Evolutionary conservation across 2,113 vertebrate genomes (phyloP).

Genomic region (Neomonachus schauinslandi): DNA sequence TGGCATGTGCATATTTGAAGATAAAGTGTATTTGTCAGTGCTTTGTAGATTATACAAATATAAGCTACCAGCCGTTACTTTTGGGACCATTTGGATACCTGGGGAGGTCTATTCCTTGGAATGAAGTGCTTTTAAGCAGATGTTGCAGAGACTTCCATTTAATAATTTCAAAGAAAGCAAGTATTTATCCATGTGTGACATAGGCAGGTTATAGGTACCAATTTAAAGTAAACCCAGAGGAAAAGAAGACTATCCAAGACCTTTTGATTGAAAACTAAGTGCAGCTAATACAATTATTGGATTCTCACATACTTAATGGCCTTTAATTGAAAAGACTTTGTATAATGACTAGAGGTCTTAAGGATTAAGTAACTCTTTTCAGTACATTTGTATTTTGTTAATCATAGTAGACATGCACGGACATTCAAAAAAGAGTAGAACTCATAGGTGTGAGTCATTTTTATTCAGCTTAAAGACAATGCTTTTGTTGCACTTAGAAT

Average conservation of each 20-base stretch:
- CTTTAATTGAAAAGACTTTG: background rate
- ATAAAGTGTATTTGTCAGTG: background rate
- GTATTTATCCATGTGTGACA: background rate
- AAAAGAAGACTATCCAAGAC: background rate
- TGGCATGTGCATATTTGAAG: background rate
- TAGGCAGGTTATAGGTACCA: background rate
- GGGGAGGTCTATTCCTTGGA: background rate
- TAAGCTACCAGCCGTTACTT: background rate
- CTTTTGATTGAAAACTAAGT: background rate
- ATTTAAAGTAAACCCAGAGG: background rate
- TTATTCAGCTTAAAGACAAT: background rate
- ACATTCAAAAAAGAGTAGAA: background rate
- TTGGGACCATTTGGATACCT: background rate
- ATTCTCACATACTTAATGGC: background rate
- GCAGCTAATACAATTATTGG: slow-evolving; percentile 12
- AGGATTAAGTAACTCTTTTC: background rate
- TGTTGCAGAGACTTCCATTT: background rate
- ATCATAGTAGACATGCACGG: background rate
- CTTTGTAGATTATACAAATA: background rate
- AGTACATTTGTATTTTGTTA: background rate
- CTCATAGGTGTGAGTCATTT: background rate
- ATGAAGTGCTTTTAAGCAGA: background rate
- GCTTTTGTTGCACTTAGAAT: background rate
- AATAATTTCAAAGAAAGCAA: background rate
- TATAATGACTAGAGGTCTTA: background rate